These are phyloP conservation scores for Heliothis virescens DNA, from an alignment of 1,140 invertebrate genomes.

Conservation along the genomic window DNA sequence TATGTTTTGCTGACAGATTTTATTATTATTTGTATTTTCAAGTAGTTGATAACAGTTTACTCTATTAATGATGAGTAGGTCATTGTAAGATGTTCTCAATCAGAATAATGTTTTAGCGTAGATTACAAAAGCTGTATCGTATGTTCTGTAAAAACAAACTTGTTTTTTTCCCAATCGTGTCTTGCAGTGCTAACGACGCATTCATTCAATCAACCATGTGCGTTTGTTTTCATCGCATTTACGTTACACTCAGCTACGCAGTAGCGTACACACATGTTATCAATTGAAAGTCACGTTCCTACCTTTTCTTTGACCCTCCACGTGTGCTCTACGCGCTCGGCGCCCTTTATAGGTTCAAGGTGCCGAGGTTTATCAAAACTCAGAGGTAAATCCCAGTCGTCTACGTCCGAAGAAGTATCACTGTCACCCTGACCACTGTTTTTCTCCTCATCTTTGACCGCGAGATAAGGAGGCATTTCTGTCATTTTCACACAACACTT, in stretches of 20 bases:
- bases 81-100: too few species aligned
- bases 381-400: constrained; percentile 89
- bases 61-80: too few species aligned
- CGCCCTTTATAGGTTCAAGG: constrained; percentile 91
- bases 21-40: too few species aligned
- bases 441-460: constrained; percentile 80
- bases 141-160: constrained; percentile 34
- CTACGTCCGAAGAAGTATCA: constrained; percentile 92
- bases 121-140: neutral
- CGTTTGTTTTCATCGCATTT: constrained; percentile 76
- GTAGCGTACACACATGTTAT: constrained; percentile 54
- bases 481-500: constrained; percentile 82
- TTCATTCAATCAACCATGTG: constrained; percentile 66
- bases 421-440: constrained; percentile 93
- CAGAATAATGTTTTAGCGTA: too few species aligned
- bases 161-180: constrained; percentile 33
- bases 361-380: constrained; percentile 91
- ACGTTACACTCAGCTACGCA: constrained; percentile 63
- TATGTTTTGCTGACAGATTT: too few species aligned
- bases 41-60: too few species aligned
- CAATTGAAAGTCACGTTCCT: constrained; percentile 62
- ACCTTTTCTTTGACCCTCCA: constrained; percentile 98
- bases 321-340: constrained; percentile 91
- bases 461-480: constrained; percentile 84
- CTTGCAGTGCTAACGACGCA: constrained; percentile 33